These are phyloP conservation scores for Fulica atra DNA, from an alignment of 2,113 vertebrate species.

Conservation along the genomic window DNA sequence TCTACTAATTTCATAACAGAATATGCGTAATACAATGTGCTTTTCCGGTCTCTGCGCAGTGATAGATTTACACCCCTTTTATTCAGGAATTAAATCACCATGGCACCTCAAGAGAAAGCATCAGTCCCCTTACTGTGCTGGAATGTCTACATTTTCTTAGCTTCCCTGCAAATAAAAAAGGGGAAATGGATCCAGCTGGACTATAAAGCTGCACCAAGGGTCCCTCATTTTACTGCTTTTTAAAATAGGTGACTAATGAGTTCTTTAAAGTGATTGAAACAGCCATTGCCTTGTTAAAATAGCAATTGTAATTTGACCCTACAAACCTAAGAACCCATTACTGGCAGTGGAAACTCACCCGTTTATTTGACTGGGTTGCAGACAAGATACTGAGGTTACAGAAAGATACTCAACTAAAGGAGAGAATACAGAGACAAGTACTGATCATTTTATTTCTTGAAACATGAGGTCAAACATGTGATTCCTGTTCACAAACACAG, in stretches of 20 bases:
- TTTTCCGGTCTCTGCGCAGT: slow-evolving; percentile 22
- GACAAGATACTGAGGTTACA: background rate
- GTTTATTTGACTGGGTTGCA: background rate
- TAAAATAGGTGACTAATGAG: background rate
- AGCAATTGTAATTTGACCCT: background rate
- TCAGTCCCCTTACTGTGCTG: background rate
- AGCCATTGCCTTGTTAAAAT: background rate
- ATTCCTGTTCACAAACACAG: background rate
- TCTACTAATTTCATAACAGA: background rate
- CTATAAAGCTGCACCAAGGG: background rate
- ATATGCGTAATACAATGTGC: background rate
- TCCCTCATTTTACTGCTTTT: background rate
- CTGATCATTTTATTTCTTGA: background rate
- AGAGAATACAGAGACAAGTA: background rate
- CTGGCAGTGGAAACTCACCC: background rate
- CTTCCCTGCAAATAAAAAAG: background rate
- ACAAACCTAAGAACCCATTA: background rate
- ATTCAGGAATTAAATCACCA: slow-evolving; percentile 2
- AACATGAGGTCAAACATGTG: background rate
- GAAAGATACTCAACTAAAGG: rapidly evolving
- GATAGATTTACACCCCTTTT: background rate
- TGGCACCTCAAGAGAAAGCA: background rate
- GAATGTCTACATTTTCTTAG: slow-evolving; percentile 7
- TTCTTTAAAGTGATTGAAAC: background rate
- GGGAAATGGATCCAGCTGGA: background rate